These are phyloP conservation scores for Bovichtus variegatus DNA, from an alignment of 2,797 vertebrate genomes.

Conservation along the genomic window DNA sequence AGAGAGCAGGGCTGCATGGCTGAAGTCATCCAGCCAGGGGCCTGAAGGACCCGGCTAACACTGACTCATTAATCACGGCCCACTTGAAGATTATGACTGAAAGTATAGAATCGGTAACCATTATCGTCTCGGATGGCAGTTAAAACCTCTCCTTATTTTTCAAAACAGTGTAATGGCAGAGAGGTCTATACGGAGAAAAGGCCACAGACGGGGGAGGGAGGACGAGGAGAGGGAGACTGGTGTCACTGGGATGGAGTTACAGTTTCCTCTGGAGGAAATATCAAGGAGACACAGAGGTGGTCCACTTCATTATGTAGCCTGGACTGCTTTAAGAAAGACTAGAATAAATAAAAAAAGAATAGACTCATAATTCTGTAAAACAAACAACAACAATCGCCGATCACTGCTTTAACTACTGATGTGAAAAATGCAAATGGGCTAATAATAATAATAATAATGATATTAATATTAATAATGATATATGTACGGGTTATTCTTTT, in stretches of 20 bases:
- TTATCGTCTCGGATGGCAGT: slow-evolving; percentile 89
- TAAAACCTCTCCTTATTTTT: slow-evolving; percentile 87
- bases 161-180: slow-evolving; percentile 80
- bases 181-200: slow-evolving; percentile 14
- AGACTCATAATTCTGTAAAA: neutral
- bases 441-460: neutral
- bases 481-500: neutral
- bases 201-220: neutral
- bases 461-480: neutral
- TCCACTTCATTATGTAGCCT: slow-evolving; percentile 9
- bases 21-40: slow-evolving; percentile 84
- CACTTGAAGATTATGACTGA: slow-evolving; percentile 93
- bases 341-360: neutral
- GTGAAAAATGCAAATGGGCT: neutral
- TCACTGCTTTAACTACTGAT: neutral
- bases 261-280: slow-evolving; percentile 56
- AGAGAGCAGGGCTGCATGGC: slow-evolving; percentile 70
- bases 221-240: slow-evolving; percentile 22
- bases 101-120: slow-evolving; percentile 89
- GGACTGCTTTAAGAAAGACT: slow-evolving; percentile 16
- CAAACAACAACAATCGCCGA: neutral
- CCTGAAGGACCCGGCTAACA: slow-evolving; percentile 72
- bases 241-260: slow-evolving; percentile 64
- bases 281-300: slow-evolving; percentile 49
- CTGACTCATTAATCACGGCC: slow-evolving; percentile 90